Conservation (phyloP, 30 jellyfish, hydroid and myxozoan species). For the Turritopsis dohrnii region DNA sequence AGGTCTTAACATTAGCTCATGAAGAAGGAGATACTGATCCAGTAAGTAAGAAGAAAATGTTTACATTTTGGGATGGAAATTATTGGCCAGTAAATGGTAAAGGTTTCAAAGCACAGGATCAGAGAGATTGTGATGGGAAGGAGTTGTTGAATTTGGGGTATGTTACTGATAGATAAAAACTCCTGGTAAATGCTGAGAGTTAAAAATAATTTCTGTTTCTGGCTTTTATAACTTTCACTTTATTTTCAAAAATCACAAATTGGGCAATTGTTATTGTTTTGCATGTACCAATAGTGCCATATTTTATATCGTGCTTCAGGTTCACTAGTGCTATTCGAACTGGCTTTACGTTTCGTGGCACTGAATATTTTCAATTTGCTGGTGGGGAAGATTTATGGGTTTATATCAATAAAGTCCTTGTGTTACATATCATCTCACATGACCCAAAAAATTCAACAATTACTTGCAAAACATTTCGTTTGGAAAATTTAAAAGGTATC, state of each 20-base stretch:
- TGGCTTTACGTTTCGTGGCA: slow-evolving; percentile 67
- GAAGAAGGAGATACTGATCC: slow-evolving; percentile 57
- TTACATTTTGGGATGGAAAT: slow-evolving; percentile 39
- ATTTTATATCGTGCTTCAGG: slow-evolving; percentile 33
- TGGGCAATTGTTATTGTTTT: too few species aligned
- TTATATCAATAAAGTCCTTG: slow-evolving; percentile 39
- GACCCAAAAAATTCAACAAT: background rate
- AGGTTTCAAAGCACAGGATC: slow-evolving; percentile 73
- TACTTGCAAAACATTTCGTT: slow-evolving; percentile 12
- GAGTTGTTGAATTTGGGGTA: slow-evolving; percentile 42
- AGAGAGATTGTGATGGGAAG: slow-evolving; percentile 46
- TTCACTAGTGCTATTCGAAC: slow-evolving; percentile 72
- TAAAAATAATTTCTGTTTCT: background rate
- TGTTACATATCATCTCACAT: background rate
- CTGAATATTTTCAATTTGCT: slow-evolving; percentile 57
- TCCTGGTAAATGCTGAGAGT: background rate
- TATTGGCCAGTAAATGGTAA: slow-evolving; percentile 71
- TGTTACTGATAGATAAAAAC: background rate
- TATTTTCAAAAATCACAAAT: background rate
- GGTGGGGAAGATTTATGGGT: slow-evolving; percentile 87
- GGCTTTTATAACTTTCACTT: background rate
- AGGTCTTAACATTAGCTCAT: slow-evolving; percentile 31
- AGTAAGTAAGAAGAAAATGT: slow-evolving; percentile 43
- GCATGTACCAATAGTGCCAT: too few species aligned
- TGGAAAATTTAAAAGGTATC: background rate